Base-by-base conservation (phyloP, 2,888 invertebrate species). In the Esperia sulphurella region DNA sequence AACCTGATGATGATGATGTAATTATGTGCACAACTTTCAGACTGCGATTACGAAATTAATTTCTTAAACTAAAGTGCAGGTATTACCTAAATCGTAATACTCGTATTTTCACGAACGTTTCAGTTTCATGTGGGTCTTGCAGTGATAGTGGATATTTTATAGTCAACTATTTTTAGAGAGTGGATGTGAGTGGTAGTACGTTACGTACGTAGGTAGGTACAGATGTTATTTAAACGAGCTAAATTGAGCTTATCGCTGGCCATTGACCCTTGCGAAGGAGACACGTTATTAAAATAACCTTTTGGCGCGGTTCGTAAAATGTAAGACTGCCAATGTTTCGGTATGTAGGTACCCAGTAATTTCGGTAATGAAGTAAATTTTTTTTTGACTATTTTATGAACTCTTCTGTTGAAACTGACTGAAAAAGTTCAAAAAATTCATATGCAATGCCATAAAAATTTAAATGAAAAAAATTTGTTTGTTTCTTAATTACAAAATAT, bases 241-340 rank as follows among this genome's bases (percentile, higher is more conserved):
- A 68, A 72, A 73, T 74, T 65, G 60, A 59, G 61, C 61, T 63
- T 64, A 66, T 65, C 63, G 60, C 48, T 62, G 70, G 62, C 48
- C 70, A 46, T 63, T 67, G 68, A 67, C 65, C 65, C 53, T 56
- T 58, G 14, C 8, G 8, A 43, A 33, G 33, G 33, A 10, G 8
- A 33, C 1, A 6, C 7, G 2, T 33, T 33, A 10, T 33, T 33
- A 10, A 8, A 33, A 4, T 10, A 33, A 33, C 10, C 33, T 33
- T 8, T 10, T 8, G 8, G 33, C 33, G 33, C 21, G 21, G 21
- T 21, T 21, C 3, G 10, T 31, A 31, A 31, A 31, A 8, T 9
- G 31, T 10, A 7, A 4, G 31, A 7, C 31, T 31, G 8, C 8
- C 9, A 31, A 10, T 31, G 8, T 31, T 31, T 31, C 2, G 31